These are phyloP conservation scores for Pammene aurita DNA, from an alignment of 2,888 invertebrate genomes.

Conservation along the genomic window DNA sequence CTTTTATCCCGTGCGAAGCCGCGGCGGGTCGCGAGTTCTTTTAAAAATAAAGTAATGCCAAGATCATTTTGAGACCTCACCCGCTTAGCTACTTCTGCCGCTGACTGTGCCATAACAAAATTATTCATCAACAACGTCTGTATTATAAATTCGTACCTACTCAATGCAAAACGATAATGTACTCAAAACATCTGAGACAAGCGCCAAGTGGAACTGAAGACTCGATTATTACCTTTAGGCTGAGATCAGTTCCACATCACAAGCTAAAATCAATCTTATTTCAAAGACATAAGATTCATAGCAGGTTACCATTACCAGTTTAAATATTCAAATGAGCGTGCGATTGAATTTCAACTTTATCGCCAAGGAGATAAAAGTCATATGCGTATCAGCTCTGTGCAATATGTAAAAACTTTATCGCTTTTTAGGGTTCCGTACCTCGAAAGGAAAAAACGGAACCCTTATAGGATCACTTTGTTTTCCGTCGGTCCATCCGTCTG, in stretches of 20 bases:
- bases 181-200: conserved; percentile 5
- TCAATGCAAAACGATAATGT: conserved; percentile 1
- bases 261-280: neutral
- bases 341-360: conserved; percentile 2
- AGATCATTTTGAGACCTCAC: too few species aligned
- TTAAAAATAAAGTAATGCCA: too few species aligned
- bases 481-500: too few species aligned
- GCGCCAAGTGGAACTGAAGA: conserved; percentile 12
- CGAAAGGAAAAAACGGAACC: too few species aligned
- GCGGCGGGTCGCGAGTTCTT: too few species aligned
- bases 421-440: too few species aligned
- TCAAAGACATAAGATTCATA: neutral
- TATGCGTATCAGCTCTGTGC: neutral
- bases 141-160: too few species aligned
- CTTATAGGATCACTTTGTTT: too few species aligned
- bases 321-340: neutral
- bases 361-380: neutral
- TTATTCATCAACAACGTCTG: too few species aligned
- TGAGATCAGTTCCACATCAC: neutral
- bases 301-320: neutral
- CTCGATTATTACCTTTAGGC: neutral
- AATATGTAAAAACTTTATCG: conserved; percentile 5
- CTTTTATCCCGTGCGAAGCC: too few species aligned
- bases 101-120: too few species aligned
- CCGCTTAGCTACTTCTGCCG: too few species aligned